A percentile compares a stretch with the other conserved stretches of the same genome.
Evolutionary conservation across 2,888 invertebrate genomes (phyloP).

Genomic region (Netelia inedita): DNA sequence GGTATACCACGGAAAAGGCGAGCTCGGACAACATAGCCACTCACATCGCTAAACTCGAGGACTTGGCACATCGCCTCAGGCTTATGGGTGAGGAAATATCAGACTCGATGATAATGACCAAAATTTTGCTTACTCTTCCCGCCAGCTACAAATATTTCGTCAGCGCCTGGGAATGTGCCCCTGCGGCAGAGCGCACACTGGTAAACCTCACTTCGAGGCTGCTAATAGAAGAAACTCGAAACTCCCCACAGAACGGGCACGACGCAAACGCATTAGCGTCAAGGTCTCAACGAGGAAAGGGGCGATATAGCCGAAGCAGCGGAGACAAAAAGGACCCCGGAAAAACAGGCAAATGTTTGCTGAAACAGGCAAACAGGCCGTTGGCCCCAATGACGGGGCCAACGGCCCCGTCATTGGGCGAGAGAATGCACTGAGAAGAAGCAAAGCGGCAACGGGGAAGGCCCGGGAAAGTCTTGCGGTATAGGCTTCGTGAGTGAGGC

Average conservation of each 20-base stretch:
- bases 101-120: slow-evolving; percentile 52
- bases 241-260: background rate
- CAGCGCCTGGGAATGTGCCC: slow-evolving; percentile 67
- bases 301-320: slow-evolving; percentile 19
- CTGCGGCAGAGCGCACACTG: slow-evolving; percentile 41
- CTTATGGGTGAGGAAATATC: slow-evolving; percentile 46
- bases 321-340: background rate
- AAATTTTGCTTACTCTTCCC: slow-evolving; percentile 53
- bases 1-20: slow-evolving; percentile 57
- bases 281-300: slow-evolving; percentile 21
- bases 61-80: slow-evolving; percentile 55
- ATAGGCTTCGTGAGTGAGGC: slow-evolving; percentile 19
- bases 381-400: no score
- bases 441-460: background rate
- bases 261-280: slow-evolving; percentile 26
- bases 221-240: slow-evolving; percentile 42
- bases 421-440: slow-evolving; percentile 54
- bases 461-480: slow-evolving; percentile 10
- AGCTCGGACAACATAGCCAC: slow-evolving; percentile 65
- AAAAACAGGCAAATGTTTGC: slow-evolving; percentile 60
- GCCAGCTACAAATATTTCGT: slow-evolving; percentile 68
- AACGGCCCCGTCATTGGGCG: slow-evolving; percentile 66
- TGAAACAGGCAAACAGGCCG: no score
- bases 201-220: slow-evolving; percentile 46
- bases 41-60: slow-evolving; percentile 70